Percentiles rank a stretch among this genome's conserved stretches.
These are phyloP conservation scores for Erebia ligea DNA, from an alignment of 2,888 invertebrate genomes.

Conservation along the genomic window DNA sequence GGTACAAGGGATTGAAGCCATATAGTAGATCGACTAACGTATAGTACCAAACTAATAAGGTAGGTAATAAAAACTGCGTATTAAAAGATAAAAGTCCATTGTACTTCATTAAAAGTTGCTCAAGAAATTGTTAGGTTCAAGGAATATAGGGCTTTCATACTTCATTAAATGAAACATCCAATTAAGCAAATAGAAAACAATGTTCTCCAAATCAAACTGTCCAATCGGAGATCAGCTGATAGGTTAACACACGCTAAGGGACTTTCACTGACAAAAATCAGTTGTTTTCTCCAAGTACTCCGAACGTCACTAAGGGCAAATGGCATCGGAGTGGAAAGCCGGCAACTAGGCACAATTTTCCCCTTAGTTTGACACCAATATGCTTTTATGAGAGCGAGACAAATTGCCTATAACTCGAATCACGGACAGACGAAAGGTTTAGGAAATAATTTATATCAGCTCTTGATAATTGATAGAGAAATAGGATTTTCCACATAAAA, in stretches of 20 bases:
- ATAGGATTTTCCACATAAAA: too few relatives aligned
- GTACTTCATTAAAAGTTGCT: background rate
- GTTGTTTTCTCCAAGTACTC: conserved; percentile 55
- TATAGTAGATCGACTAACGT: too few relatives aligned
- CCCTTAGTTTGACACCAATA: conserved; percentile 63
- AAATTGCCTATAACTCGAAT: conserved; percentile 52
- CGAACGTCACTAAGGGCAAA: conserved; percentile 45
- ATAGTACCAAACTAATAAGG: too few relatives aligned
- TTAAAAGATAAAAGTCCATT: background rate
- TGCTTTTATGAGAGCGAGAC: conserved; percentile 57
- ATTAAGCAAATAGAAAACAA: conserved; percentile 7
- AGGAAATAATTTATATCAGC: too few relatives aligned
- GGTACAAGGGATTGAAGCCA: too few relatives aligned
- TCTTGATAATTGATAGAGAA: too few relatives aligned
- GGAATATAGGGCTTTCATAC: background rate
- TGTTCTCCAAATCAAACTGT: conserved; percentile 25
- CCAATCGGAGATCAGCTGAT: conserved; percentile 32
- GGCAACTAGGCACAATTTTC: conserved; percentile 46
- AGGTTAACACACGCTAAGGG: conserved; percentile 35
- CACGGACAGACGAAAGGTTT: conserved; percentile 26
- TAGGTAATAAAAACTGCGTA: too few relatives aligned
- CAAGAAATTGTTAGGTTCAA: background rate
- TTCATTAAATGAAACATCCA: conserved; percentile 10
- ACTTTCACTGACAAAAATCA: conserved; percentile 61
- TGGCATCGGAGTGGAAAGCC: conserved; percentile 50